Percentiles rank a stretch among this genome's conserved stretches.
Evolutionary conservation across 2,888 invertebrate species (phyloP).

Genomic region (Stenodema calcarata): DNA sequence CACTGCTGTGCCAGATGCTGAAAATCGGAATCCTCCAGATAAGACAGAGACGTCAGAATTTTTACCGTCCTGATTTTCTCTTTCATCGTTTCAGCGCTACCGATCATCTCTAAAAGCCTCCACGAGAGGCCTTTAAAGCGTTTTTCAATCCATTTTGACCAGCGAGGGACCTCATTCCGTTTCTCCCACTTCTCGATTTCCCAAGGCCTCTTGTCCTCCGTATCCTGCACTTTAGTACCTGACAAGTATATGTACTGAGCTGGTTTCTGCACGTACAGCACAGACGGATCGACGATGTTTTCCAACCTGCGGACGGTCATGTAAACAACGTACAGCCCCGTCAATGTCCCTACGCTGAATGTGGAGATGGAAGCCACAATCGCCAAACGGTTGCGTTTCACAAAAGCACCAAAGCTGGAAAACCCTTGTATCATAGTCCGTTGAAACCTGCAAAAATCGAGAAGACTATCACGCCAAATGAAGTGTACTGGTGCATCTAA

Average conservation of each 20-base stretch:
- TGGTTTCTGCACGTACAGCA: neutral
- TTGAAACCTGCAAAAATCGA: neutral
- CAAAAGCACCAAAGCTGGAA: neutral
- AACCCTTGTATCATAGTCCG: neutral
- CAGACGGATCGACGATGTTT: neutral
- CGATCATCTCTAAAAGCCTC: conserved; percentile 14
- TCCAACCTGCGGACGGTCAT: neutral
- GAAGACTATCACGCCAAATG: too few species aligned
- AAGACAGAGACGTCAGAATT: neutral
- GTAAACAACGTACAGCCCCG: conserved; percentile 1
- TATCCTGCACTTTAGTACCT: neutral
- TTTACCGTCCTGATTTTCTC: neutral
- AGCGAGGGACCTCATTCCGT: neutral
- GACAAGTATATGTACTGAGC: conserved; percentile 14
- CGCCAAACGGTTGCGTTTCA: neutral
- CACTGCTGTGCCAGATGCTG: conserved; percentile 79
- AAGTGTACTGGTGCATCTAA: too few species aligned
- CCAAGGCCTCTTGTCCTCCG: neutral
- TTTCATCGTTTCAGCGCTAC: neutral
- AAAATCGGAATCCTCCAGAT: conserved; percentile 66
- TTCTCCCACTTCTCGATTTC: neutral
- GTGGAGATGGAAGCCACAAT: neutral
- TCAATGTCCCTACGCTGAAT: neutral
- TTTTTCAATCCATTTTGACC: conserved; percentile 1
- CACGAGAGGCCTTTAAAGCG: conserved; percentile 7